Evolutionary conservation across 2,888 invertebrate species (phyloP).

Genomic region (Apotomis turbidana): DNA sequence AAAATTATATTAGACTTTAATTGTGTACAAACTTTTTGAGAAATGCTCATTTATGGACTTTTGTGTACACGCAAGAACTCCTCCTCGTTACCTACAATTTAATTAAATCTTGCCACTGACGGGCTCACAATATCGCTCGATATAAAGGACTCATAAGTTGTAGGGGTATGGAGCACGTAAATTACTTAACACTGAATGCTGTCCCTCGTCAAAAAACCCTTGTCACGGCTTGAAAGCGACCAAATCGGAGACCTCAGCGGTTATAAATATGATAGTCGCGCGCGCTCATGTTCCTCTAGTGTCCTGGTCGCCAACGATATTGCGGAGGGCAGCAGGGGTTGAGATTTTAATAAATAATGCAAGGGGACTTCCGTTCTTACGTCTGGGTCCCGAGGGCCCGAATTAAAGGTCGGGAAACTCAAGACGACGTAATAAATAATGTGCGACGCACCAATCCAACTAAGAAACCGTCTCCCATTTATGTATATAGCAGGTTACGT

Average conservation of each 20-base stretch:
- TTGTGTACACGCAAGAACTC: constrained; percentile 1
- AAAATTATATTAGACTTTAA: too few species aligned
- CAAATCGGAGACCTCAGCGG: constrained; percentile 56
- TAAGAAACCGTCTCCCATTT: neutral
- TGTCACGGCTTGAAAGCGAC: constrained; percentile 65
- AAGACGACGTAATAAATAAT: constrained; percentile 13
- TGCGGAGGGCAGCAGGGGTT: constrained; percentile 8
- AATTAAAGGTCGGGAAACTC: constrained; percentile 26
- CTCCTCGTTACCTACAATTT: constrained; percentile 15
- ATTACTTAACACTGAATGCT: constrained; percentile 62
- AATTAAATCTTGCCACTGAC: constrained; percentile 29
- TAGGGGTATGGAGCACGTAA: constrained; percentile 58
- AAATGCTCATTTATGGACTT: constrained; percentile 17
- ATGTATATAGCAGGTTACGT: neutral
- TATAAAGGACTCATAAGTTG: constrained; percentile 58
- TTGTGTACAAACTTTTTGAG: too few species aligned
- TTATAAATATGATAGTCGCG: constrained; percentile 58
- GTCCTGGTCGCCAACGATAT: constrained; percentile 42
- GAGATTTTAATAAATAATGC: constrained; percentile 32
- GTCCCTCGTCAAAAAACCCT: constrained; percentile 70
- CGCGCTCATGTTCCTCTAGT: constrained; percentile 54
- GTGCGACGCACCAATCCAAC: neutral
- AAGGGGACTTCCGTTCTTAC: constrained; percentile 5
- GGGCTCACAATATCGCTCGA: constrained; percentile 39
- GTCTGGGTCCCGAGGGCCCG: neutral